These are phyloP conservation scores for Pristionchus exspectatus DNA, from an alignment of 2,888 invertebrate genomes.

Conservation along the genomic window DNA sequence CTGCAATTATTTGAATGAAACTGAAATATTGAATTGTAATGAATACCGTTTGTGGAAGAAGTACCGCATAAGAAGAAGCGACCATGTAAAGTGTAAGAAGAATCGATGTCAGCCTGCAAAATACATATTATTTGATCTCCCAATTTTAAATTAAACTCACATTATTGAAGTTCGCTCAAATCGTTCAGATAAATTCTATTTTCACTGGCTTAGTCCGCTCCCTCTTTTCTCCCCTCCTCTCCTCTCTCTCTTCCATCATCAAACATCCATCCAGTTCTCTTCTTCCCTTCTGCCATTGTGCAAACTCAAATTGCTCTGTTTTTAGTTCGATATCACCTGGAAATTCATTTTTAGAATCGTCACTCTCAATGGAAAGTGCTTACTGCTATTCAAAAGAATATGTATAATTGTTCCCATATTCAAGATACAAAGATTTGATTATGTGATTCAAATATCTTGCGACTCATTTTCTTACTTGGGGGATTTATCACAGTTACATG, in stretches of 20 bases:
- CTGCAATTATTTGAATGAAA: constrained; percentile 22
- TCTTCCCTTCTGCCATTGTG: neutral
- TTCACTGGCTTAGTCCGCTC: neutral
- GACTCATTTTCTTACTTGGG: neutral
- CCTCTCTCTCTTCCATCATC: neutral
- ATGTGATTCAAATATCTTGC: neutral
- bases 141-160: constrained; percentile 30
- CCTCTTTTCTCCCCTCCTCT: neutral
- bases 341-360: neutral
- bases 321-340: neutral
- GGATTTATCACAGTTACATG: too few species aligned
- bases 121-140: neutral
- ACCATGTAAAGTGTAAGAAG: constrained; percentile 42
- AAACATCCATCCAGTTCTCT: constrained; percentile 42
- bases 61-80: constrained; percentile 33
- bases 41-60: constrained; percentile 41
- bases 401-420: neutral
- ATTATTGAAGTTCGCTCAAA: neutral
- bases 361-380: neutral
- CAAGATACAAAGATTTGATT: neutral
- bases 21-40: neutral
- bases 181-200: neutral
- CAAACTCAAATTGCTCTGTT: neutral
- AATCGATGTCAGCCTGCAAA: neutral
- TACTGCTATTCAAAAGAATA: neutral